Evolutionary conservation across 2,113 vertebrate species (phyloP), one percentile per base, ranked within the genome.

Genomic region (Terrapene triunguis): DNA sequence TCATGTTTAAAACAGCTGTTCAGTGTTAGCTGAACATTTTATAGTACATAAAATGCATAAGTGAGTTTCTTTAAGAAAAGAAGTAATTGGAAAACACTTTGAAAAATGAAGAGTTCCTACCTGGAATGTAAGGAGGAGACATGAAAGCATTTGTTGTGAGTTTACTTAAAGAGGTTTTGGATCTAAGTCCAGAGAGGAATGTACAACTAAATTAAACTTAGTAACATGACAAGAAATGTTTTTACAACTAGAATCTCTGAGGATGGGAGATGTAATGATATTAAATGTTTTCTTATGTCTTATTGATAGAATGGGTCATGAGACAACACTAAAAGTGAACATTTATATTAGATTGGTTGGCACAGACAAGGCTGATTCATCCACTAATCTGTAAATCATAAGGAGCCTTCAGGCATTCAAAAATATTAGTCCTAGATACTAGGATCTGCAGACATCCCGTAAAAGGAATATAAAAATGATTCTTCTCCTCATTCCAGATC

Each of bases 311-410:
- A 47, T 94, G 2, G 65, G 65, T 96, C 55, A 88, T 86, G 92
- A 89, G 85, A 48, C 17, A 92, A 84, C 59, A 8, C 24, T 65
- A 76, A 87, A 50, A 55, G 55, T 85, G 62, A 72, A 50, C 44
- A 55, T 3, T 47, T 10, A 48, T 35, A 80, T 80, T 80, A 93
- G 89, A 76, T 48, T 51, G 50, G 59, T 10, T 93, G 72, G 78
- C 90, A 88, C 0, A 0, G 78, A 44, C 84, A 11, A 2, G 84
- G 90, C 83, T 95, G 87, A 95, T 91, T 96, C 96, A 92, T 79
- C 89, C 44, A 54, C 62, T 83, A 91, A 88, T 92, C 74, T 91
- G 51, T 57, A 89, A 96, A 94, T 91, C 72, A 95, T 72, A 95
- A 96, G 69, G 80, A 50, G 55, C 10, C 80, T 92, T 94, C 54